Evolutionary conservation across 2,797 vertebrate genomes (phyloP).

Genomic region (Menidia menidia): DNA sequence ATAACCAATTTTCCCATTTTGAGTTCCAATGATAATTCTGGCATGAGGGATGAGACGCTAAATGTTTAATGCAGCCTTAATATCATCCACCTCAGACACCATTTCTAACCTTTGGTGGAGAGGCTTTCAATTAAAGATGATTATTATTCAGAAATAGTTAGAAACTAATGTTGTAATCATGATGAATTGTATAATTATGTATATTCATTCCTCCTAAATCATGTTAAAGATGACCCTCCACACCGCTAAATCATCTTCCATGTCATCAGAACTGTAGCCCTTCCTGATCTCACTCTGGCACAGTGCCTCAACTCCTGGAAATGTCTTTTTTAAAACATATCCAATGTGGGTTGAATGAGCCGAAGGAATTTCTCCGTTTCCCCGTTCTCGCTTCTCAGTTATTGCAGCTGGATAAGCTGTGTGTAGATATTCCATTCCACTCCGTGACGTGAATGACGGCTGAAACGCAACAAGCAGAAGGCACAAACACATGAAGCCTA

Average conservation of each 20-base stretch:
- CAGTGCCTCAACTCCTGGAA: background rate
- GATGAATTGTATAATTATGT: background rate
- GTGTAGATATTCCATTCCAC: too few relatives aligned
- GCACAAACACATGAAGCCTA: too few relatives aligned
- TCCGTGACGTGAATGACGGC: too few relatives aligned
- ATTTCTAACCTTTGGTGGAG: slow-evolving; percentile 1
- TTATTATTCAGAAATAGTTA: too few relatives aligned
- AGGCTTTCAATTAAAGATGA: background rate
- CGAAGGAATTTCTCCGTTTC: too few relatives aligned
- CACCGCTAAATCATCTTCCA: background rate
- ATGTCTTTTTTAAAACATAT: too few relatives aligned
- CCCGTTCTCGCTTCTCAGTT: too few relatives aligned
- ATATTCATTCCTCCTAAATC: background rate
- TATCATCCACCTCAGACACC: background rate
- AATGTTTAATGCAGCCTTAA: slow-evolving; percentile 24
- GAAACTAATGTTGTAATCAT: background rate
- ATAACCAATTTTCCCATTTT: slow-evolving; percentile 2
- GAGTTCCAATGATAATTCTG: slow-evolving; percentile 17
- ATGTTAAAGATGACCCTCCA: too few relatives aligned
- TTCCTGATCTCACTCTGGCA: background rate
- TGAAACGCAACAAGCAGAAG: too few relatives aligned
- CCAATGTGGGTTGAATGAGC: too few relatives aligned
- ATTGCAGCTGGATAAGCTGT: too few relatives aligned
- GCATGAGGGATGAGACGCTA: background rate
- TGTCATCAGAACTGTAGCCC: slow-evolving; percentile 13